These are phyloP conservation scores for Amblyjoppa proteus DNA, from an alignment of 2,888 invertebrate genomes.

Conservation along the genomic window DNA sequence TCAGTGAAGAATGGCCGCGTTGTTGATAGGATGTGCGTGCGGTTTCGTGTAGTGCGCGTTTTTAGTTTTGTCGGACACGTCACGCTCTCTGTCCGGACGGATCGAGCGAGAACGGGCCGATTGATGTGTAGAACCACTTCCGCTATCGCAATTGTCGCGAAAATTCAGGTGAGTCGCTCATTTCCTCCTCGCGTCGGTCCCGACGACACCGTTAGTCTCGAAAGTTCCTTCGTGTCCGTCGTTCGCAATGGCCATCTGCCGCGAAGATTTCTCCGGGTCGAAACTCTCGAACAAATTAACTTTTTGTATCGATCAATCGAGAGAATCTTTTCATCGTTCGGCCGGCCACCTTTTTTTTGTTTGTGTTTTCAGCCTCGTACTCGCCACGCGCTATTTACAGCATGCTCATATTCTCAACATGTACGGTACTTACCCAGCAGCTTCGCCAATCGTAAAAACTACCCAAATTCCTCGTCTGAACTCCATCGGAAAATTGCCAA, in stretches of 20 bases:
- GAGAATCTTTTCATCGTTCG: not conserved
- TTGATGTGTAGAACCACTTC: too few relatives aligned
- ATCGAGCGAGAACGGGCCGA: not conserved
- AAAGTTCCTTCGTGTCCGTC: not conserved
- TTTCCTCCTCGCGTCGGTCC: not conserved
- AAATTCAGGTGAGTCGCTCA: not conserved
- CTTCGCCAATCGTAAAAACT: too few relatives aligned
- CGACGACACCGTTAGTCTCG: not conserved
- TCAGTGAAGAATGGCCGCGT: not conserved
- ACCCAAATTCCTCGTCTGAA: too few relatives aligned
- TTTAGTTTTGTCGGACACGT: not conserved
- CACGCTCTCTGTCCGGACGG: not conserved
- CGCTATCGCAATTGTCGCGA: not conserved
- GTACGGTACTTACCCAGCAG: too few relatives aligned
- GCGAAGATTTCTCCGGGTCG: not conserved
- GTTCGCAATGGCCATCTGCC: not conserved
- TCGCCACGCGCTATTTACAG: not conserved
- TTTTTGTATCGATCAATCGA: not conserved
- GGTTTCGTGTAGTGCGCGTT: not conserved
- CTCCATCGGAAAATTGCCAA: too few relatives aligned
- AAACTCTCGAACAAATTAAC: not conserved
- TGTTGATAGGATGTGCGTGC: not conserved
- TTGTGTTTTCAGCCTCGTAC: not conserved
- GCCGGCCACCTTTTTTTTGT: not conserved
- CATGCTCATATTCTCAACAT: too few relatives aligned